Evolutionary conservation across 2,888 invertebrate species (phyloP), one percentile per base, ranked within the genome.

Genomic region (Argynnis bischoffii): DNA sequence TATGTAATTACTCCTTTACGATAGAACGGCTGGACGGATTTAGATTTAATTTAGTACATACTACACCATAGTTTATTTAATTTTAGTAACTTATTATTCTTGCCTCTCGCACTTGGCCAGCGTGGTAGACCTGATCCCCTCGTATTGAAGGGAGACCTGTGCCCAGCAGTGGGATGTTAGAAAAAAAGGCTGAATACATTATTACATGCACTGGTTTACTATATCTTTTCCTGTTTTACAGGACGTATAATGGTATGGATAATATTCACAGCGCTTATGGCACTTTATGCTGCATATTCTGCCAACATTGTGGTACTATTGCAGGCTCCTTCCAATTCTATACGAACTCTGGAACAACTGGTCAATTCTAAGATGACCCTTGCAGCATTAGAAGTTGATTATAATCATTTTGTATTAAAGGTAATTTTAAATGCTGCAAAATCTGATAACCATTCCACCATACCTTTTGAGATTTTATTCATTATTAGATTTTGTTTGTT

Each of bases 221-320:
- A n/a, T 15, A 35, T 3, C 18, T 55, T 14, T 35, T 18, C 16
- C 14, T 61, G 15, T 11, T 61, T n/a, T 61, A 2, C 75, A 91
- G 91, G 90, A 69, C 88, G 90, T 8, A 82, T 90, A 68, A 81
- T 86, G 74, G 75, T 85, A 1, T 79, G 82, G 68, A 80, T 88
- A 2, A 67, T 87, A 18, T 90, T 89, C 70, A 76, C 80, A 2
- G 83, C 89, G 0, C 80, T 93, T 16, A 93, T 94, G 93, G 93
- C 94, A 63, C 80, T 95, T 16, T 95, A 95, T 80, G 94, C 94
- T 0, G 94, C 95, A 0, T 95, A 95, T 78, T 94, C 95, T 0
- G 95, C 95, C 0, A 95, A 94, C 79, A 95, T 95, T 55, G 95
- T 95, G 1, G 95, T 95, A 6, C 83, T 95, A 13, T 88, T 95